A percentile compares a stretch with the other conserved stretches of the same genome.
Conservation (phyloP, 2,797 vertebrate species). For the Hippoglossus hippoglossus region DNA sequence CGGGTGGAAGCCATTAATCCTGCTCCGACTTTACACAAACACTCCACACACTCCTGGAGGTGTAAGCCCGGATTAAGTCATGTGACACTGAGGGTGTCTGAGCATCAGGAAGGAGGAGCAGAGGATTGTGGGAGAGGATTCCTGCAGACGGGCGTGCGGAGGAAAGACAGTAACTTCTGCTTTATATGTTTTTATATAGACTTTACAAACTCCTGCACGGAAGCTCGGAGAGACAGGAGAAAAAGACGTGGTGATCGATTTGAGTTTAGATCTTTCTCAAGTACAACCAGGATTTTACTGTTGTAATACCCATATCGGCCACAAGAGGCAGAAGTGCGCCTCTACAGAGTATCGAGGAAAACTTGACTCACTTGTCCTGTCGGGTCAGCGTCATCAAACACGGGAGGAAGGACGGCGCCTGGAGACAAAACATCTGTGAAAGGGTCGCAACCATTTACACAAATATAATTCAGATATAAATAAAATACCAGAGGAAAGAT, state of each 20-base stretch:
- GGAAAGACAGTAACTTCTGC: background rate
- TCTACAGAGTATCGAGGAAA: background rate
- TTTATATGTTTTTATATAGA: too few species aligned
- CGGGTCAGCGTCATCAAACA: background rate
- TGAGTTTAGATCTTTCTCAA: too few species aligned
- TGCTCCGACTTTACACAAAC: constrained; percentile 11
- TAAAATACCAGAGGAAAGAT: too few species aligned
- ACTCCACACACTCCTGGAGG: constrained; percentile 6
- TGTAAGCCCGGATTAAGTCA: constrained; percentile 73
- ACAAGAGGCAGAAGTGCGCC: background rate
- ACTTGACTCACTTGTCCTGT: constrained; percentile 38
- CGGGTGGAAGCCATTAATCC: constrained; percentile 51
- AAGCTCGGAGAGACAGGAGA: too few species aligned
- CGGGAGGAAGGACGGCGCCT: constrained; percentile 10
- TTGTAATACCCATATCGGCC: background rate
- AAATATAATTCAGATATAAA: too few species aligned
- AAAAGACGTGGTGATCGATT: too few species aligned
- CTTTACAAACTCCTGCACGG: too few species aligned
- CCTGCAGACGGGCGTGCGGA: background rate
- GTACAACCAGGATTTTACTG: background rate
- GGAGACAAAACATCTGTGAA: constrained; percentile 1
- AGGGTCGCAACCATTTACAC: background rate
- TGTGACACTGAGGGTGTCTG: constrained; percentile 12
- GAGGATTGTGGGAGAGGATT: constrained; percentile 6
- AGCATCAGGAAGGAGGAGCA: constrained; percentile 46